A percentile compares a stretch with the other conserved stretches of the same genome.
These are phyloP conservation scores for Narcine bancroftii DNA, from an alignment of 2,113 vertebrate genomes.

Conservation along the genomic window DNA sequence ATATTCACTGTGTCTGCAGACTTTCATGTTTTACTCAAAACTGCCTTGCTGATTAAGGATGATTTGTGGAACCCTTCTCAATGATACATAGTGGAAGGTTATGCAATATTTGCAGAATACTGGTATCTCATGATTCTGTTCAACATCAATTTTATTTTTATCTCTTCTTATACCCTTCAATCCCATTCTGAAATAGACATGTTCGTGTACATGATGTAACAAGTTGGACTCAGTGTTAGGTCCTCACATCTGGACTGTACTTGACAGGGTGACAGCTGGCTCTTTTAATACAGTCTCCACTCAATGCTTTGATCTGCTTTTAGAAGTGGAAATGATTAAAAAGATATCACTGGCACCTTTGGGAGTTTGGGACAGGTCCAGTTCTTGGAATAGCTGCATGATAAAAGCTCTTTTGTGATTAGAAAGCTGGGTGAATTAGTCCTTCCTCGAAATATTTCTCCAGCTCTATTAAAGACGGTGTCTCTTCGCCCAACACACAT, in stretches of 20 bases:
- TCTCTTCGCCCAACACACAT: background rate
- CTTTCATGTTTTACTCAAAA: too few relatives aligned
- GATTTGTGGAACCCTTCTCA: background rate
- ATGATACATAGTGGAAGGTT: background rate
- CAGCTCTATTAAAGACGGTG: background rate
- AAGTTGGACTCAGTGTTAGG: background rate
- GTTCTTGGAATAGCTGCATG: background rate
- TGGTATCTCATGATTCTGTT: background rate
- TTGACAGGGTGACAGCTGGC: background rate
- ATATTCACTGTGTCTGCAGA: too few relatives aligned
- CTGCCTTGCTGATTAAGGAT: background rate
- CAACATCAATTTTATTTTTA: background rate
- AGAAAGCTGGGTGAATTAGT: background rate
- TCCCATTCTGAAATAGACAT: background rate
- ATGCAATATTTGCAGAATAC: background rate
- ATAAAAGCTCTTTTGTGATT: too few relatives aligned
- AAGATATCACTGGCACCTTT: background rate
- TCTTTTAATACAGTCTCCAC: background rate
- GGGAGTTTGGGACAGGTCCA: background rate
- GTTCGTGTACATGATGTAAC: background rate
- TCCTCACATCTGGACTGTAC: background rate
- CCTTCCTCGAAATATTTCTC: background rate
- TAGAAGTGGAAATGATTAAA: conserved; percentile 25
- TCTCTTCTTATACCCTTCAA: background rate
- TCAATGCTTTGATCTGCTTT: conserved; percentile 19